Evolutionary conservation across 2,797 vertebrate species (phyloP).

Genomic region (Acrossocheilus wenchowensis): DNA sequence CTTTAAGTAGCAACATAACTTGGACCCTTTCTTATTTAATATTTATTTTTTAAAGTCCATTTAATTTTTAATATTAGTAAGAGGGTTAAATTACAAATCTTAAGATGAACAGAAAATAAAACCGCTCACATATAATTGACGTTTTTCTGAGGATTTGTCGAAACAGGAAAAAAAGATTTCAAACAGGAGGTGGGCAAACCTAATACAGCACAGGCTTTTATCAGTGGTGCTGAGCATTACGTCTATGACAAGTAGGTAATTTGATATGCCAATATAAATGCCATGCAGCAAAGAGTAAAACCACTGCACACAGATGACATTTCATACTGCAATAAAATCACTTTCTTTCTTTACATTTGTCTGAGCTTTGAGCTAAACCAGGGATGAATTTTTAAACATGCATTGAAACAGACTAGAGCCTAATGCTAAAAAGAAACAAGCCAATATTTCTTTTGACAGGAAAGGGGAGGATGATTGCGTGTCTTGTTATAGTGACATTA

Average conservation of each 20-base stretch:
- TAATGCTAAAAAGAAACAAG: conserved; percentile 4
- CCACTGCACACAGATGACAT: conserved; percentile 35
- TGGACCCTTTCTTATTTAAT: neutral
- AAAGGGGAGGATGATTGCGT: neutral
- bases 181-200: neutral
- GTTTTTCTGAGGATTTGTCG: neutral
- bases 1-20: neutral
- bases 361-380: conserved; percentile 28
- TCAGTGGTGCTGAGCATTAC: conserved; percentile 10
- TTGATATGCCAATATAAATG: conserved; percentile 14
- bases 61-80: neutral
- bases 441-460: conserved; percentile 24
- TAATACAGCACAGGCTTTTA: neutral
- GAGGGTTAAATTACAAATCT: neutral
- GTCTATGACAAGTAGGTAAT: neutral
- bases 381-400: neutral
- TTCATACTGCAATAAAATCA: conserved; percentile 22
- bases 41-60: neutral
- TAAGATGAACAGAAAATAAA: neutral
- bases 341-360: conserved; percentile 9
- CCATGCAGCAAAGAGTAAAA: conserved; percentile 8
- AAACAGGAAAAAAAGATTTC: neutral
- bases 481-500: conserved; percentile 13
- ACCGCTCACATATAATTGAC: neutral
- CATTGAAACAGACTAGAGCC: conserved; percentile 11